These are phyloP conservation scores for Globodera rostochiensis DNA, from an alignment of 1,140 invertebrate species.

Conservation along the genomic window DNA sequence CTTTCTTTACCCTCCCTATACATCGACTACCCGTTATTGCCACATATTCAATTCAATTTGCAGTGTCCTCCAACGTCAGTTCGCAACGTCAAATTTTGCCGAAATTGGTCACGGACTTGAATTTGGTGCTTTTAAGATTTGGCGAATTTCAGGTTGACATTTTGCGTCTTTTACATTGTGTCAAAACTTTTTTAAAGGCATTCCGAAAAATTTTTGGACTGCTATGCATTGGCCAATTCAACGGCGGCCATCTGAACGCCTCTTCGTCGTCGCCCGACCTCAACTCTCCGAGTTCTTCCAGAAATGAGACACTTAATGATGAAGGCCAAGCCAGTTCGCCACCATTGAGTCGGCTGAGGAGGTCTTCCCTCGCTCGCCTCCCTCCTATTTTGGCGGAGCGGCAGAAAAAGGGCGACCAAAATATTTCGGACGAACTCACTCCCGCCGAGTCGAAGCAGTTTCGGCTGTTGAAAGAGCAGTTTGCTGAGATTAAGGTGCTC, in stretches of 20 bases:
- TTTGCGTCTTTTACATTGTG: constrained; percentile 16
- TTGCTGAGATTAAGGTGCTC: constrained; percentile 1
- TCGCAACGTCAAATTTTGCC: constrained; percentile 48
- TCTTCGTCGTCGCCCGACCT: constrained; percentile 35
- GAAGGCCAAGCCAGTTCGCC: not conserved
- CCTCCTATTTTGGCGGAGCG: constrained; percentile 9
- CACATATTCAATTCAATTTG: constrained; percentile 11
- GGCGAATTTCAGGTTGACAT: constrained; percentile 54
- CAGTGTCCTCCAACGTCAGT: constrained; percentile 50
- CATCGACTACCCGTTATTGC: too few species aligned
- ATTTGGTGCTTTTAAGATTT: constrained; percentile 48
- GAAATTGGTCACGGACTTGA: constrained; percentile 48
- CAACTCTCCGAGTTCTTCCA: not conserved
- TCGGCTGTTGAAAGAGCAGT: constrained; percentile 20
- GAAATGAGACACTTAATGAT: not conserved
- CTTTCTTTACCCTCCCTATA: too few species aligned
- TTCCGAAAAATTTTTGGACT: constrained; percentile 55
- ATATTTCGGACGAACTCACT: not conserved
- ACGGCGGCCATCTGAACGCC: not conserved
- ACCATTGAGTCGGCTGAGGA: not conserved
- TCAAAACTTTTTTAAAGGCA: constrained; percentile 25
- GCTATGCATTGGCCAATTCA: constrained; percentile 43
- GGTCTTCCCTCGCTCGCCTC: constrained; percentile 13
- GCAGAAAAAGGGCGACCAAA: not conserved
- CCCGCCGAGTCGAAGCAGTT: constrained; percentile 8